These are phyloP conservation scores for Sylvietta virens DNA, from an alignment of 2,113 vertebrate species.

Conservation along the genomic window DNA sequence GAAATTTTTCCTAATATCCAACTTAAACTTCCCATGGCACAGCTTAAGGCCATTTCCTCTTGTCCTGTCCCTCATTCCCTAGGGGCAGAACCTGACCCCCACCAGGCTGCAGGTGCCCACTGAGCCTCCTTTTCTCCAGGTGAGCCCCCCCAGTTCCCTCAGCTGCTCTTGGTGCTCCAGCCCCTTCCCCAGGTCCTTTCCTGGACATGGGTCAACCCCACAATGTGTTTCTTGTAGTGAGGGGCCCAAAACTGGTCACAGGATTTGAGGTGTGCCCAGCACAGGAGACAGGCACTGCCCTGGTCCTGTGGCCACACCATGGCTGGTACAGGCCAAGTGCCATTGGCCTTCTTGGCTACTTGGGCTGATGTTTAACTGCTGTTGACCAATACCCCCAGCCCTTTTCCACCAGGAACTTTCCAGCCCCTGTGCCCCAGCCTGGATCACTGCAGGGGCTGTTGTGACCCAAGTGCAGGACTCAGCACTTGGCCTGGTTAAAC, in stretches of 20 bases:
- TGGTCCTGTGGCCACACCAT: neutral
- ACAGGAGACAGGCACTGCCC: neutral
- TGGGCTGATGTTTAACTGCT: neutral
- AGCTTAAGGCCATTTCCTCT: neutral
- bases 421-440: neutral
- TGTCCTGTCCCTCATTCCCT: neutral
- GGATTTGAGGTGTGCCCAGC: neutral
- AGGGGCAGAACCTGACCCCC: accelerated
- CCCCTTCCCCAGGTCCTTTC: neutral
- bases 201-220: neutral
- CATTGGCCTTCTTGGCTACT: neutral
- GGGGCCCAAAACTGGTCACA: neutral
- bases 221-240: neutral
- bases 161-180: neutral
- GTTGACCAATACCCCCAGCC: neutral
- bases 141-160: neutral
- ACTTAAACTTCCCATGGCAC: neutral
- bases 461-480: neutral
- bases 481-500: neutral
- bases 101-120: neutral
- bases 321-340: neutral
- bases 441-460: neutral
- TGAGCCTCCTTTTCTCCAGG: neutral
- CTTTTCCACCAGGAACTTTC: neutral
- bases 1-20: neutral